Evolutionary conservation across 2,113 vertebrate species (phyloP).

Genomic region (Sphaerodactylus townsendi): DNA sequence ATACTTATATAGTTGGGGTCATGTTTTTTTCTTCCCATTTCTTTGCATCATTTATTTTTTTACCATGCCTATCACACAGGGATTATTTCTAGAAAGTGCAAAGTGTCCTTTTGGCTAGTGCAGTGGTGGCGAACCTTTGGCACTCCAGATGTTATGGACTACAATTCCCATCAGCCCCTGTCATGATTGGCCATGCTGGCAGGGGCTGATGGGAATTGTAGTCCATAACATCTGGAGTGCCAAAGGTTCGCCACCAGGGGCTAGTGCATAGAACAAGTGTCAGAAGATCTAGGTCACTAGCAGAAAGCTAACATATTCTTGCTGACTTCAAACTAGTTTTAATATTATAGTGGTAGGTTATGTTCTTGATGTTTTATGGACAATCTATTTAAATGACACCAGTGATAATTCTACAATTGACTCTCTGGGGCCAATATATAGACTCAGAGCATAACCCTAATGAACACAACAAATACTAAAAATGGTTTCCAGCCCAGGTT

Average conservation of each 20-base stretch:
- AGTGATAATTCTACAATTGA: neutral
- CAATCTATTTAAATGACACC: neutral
- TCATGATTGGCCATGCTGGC: too few species aligned
- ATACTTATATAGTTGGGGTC: too few species aligned
- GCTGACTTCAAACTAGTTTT: neutral
- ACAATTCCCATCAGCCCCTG: too few species aligned
- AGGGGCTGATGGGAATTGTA: too few species aligned
- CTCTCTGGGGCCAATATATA: neutral
- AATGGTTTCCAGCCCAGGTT: neutral
- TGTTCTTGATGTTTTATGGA: neutral
- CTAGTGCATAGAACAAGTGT: neutral
- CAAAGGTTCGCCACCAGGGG: too few species aligned
- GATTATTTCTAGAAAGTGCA: constrained; percentile 1
- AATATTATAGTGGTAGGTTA: neutral
- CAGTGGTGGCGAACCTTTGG: too few species aligned
- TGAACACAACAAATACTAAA: neutral
- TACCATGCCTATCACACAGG: neutral
- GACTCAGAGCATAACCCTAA: neutral
- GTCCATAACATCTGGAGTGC: too few species aligned
- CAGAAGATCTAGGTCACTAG: neutral
- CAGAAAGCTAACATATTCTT: neutral
- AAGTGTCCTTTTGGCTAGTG: neutral
- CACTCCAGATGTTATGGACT: too few species aligned
- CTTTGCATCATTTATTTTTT: too few species aligned
- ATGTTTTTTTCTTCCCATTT: too few species aligned